These are phyloP conservation scores for Pseudomyrmex cubaensis DNA, from an alignment of 1,140 invertebrate species.

Conservation along the genomic window DNA sequence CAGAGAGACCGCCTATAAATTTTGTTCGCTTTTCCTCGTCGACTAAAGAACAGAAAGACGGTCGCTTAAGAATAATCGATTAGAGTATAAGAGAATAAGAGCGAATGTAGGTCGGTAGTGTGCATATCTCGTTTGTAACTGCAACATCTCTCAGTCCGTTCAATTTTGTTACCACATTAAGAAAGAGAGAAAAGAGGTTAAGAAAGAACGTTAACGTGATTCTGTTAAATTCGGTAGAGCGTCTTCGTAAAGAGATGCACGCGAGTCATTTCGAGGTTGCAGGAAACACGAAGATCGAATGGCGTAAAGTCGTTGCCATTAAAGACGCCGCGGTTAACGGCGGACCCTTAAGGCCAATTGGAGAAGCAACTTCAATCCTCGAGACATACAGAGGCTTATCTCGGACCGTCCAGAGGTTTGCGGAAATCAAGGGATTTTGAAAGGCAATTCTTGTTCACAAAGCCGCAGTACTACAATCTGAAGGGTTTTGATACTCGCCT, in stretches of 20 bases:
- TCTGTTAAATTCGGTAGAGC: conserved; percentile 20
- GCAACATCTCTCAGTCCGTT: conserved; percentile 34
- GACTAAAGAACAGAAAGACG: conserved; percentile 5
- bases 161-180: conserved; percentile 13
- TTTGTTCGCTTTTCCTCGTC: conserved; percentile 3
- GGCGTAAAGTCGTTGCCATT: conserved; percentile 59
- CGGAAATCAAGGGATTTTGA: conserved; percentile 7
- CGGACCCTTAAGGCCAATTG: conserved; percentile 60
- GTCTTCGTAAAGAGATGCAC: conserved; percentile 22
- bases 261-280: conserved; percentile 50
- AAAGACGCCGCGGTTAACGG: conserved; percentile 57
- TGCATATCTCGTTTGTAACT: conserved; percentile 40
- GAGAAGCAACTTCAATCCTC: conserved; percentile 50
- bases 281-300: conserved; percentile 56
- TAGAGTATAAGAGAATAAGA: conserved; percentile 43
- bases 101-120: conserved; percentile 33
- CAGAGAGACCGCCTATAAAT: conserved; percentile 32
- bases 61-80: conserved; percentile 50
- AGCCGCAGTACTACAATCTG: not conserved
- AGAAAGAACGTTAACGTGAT: not conserved
- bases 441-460: conserved; percentile 24
- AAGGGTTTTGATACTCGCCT: not conserved
- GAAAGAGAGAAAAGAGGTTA: not conserved
- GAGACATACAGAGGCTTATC: conserved; percentile 32
- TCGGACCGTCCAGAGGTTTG: not conserved